phyloP scores from a whole-genome alignment of 2,888 invertebrate species.

The Galerucella pusilla region DNA sequence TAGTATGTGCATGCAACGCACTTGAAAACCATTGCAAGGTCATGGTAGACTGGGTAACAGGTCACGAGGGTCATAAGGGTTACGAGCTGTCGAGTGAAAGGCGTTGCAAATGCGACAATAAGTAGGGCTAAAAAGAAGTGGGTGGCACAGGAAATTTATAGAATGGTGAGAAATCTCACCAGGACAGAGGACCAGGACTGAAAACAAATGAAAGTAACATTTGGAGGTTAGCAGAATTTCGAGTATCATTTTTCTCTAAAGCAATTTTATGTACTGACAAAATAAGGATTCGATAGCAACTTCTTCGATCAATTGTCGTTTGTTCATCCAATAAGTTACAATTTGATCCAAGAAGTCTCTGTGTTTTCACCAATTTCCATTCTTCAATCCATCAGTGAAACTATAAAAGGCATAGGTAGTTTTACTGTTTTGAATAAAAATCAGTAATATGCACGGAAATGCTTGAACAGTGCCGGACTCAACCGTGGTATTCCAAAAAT shows the following conservation, averaged over 20 bases:
- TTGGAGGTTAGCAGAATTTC: neutral
- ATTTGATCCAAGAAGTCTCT: conserved; percentile 17
- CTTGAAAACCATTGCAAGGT: no score
- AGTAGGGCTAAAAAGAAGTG: no score
- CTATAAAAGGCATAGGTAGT: conserved; percentile 21
- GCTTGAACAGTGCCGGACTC: conserved; percentile 7
- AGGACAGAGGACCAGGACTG: no score
- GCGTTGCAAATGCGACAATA: no score
- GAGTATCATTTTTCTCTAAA: neutral
- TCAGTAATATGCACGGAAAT: conserved; percentile 29
- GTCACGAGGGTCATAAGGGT: no score
- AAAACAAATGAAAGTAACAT: no score
- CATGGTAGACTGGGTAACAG: no score
- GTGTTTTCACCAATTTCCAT: conserved; percentile 24
- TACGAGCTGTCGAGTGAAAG: no score
- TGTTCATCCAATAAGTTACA: conserved; percentile 22
- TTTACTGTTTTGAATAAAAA: conserved; percentile 16
- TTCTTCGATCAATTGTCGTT: conserved; percentile 21
- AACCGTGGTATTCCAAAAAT: no score
- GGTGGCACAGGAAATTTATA: no score
- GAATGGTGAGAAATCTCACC: no score
- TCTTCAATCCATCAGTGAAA: conserved; percentile 6
- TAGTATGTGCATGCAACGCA: no score
- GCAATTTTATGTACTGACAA: neutral
- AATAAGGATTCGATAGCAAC: conserved; percentile 19